Evolutionary conservation across 2,113 vertebrate species (phyloP).

Genomic region (Piprites chloris): DNA sequence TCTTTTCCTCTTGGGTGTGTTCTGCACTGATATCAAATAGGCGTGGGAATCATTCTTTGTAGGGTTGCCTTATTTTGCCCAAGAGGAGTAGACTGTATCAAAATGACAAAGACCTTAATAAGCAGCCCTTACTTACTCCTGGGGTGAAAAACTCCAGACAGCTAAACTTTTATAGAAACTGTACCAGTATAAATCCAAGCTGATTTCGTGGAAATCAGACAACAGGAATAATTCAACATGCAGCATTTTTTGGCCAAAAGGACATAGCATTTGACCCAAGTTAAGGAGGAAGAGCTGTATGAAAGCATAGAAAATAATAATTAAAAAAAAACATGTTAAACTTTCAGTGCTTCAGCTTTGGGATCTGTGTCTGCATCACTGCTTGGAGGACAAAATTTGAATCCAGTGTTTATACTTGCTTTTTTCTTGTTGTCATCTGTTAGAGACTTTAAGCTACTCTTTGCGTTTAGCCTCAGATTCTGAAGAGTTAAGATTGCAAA

Average conservation of each 20-base stretch:
- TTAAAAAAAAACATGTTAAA: not conserved
- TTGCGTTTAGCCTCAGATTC: not conserved
- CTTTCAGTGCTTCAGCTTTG: not conserved
- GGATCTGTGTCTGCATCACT: not conserved
- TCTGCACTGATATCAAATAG: not conserved
- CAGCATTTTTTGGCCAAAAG: not conserved
- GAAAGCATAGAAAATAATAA: not conserved
- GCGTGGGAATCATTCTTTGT: not conserved
- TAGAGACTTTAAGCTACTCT: not conserved
- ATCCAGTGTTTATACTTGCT: not conserved
- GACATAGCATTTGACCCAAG: not conserved
- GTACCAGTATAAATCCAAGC: not conserved
- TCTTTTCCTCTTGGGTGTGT: not conserved
- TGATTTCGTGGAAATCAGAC: not conserved
- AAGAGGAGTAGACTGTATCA: not conserved
- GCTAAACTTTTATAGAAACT: not conserved
- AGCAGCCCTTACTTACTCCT: not conserved
- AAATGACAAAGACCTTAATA: not conserved
- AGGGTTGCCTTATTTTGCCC: not conserved
- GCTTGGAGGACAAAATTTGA: not conserved
- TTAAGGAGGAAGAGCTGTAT: not conserved
- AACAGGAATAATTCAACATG: not conserved
- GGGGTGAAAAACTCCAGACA: not conserved
- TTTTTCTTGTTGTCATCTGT: not conserved
- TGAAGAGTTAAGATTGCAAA: conserved; percentile 1